Base-by-base conservation (phyloP, 1,140 invertebrate species). In the Physella acuta region DNA sequence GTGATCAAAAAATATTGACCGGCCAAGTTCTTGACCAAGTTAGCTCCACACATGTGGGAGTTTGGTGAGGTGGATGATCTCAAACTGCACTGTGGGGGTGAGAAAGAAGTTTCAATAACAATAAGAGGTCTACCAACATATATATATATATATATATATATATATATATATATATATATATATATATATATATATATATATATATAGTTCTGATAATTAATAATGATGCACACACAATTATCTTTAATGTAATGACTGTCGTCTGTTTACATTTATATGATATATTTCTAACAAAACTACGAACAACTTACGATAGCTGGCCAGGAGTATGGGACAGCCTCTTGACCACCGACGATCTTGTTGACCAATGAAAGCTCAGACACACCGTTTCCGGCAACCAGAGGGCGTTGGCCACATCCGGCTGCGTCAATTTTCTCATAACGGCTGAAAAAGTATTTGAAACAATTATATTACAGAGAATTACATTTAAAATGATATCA, bases 1-100 rank as follows among this genome's bases (percentile, higher is more conserved):
- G 68, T 70, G 11, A 70, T 53, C 34, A 70, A 56, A 52, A 24
- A 70, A 52, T 63, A 70, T 3, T 44, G 49, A 1, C 68, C 60
- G 39, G 44, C 44, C 37, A 34, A 36, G 36, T 64, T 70, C 52
- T 70, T 63, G n/a, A 70, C 52, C 31, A 70, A 36, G 11, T 62
- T 56, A 16, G 59, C 37, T 24, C 60, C 68, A 58, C 68, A 70
- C 16, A 55, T 55, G 28, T 63, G 60, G 26, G 26, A 63, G 1
- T 37, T 44, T 49, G 36, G 66, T 59, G 26, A 60, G 16, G 33
- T 36, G 26, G 33, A 37, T 17, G 16, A 8, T 4, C 59, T 1
- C 26, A 68, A 44, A 51, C 66, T 68, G n/a, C 55, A 59, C 66
- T 68, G 53, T 68, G 24, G 5, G 26, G 2, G 31, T 24, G 37